Conservation (phyloP, 2,113 vertebrate genomes). For the Clarias gariepinus region DNA sequence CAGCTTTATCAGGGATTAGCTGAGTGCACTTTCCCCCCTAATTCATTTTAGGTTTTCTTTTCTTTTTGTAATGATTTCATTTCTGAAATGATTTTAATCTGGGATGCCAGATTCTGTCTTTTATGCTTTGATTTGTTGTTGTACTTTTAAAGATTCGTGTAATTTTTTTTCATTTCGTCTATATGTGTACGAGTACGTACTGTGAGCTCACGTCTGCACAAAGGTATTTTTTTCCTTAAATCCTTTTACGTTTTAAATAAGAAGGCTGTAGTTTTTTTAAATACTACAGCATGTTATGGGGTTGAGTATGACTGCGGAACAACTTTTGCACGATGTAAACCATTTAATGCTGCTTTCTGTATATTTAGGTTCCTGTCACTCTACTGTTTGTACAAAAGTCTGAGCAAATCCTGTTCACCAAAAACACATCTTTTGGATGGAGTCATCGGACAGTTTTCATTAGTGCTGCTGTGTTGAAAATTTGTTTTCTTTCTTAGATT, state of each 20-base stretch:
- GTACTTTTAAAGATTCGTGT: background rate
- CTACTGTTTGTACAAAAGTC: slow-evolving; percentile 25
- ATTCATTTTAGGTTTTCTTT: slow-evolving; percentile 39
- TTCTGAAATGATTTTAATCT: slow-evolving; percentile 1
- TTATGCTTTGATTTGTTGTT: slow-evolving; percentile 28
- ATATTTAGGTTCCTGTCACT: slow-evolving; percentile 14
- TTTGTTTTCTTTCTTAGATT: background rate
- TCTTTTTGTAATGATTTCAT: slow-evolving; percentile 32
- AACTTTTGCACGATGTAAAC: slow-evolving; percentile 52
- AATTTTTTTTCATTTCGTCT: slow-evolving; percentile 3
- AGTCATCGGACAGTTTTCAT: slow-evolving; percentile 12
- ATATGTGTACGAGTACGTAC: background rate
- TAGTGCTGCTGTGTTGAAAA: slow-evolving; percentile 10
- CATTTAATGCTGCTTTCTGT: slow-evolving; percentile 45
- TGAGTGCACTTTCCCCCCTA: slow-evolving; percentile 54
- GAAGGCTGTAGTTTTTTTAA: slow-evolving; percentile 27
- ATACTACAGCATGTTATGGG: slow-evolving; percentile 38
- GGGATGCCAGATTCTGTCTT: slow-evolving; percentile 28
- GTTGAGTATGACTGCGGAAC: slow-evolving; percentile 33
- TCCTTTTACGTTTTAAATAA: slow-evolving; percentile 20
- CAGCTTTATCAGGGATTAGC: slow-evolving; percentile 58
- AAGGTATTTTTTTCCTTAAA: slow-evolving; percentile 39
- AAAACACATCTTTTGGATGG: background rate
- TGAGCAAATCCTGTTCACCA: slow-evolving; percentile 22
- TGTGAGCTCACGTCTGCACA: slow-evolving; percentile 20